Evolutionary conservation across 2,888 invertebrate genomes (phyloP), one percentile per base, ranked within the genome.

Genomic region (Calameuta pallipes): DNA sequence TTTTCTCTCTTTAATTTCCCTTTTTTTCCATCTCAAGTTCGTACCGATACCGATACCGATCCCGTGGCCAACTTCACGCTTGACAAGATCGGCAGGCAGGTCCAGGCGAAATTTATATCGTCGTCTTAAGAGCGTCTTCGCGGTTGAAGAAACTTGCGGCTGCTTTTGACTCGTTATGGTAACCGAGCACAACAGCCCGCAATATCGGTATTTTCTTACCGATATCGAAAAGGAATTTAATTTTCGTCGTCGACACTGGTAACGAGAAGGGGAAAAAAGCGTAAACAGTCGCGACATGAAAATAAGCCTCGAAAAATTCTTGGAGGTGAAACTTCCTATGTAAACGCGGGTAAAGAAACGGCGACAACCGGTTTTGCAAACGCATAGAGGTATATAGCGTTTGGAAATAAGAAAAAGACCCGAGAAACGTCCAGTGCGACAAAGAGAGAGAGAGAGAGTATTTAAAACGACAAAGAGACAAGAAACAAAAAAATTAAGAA

Each of bases 321-420:
- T 71, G 75, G 78, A 75, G 79, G 83, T 79, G 80, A 86, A 83
- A 83, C 84, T 86, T 86, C 81, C 80, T 83, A 78, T 81, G 34
- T 34, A 34, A 81, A 80, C 80, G 81, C 83, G 82, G 82, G 30
- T 73, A 74, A 73, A 31, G 33, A 74, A 73, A 36, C 71, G 76
- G 73, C 75, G 69, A 76, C 78, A 87, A 87, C 87, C 87, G 87
- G 87, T 87, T 87, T 78, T 78, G 73, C 69, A 1, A 23, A 23
- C 33, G 71, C 33, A 33, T 23, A 34, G 6, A 56, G 56, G 56
- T 56, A 56, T 56, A 56, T 23, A 23, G 56, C 23, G 56, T 15
- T 56, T 2, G 23, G 23, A 15, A 23, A 56, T 0, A 23, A 56
- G 9, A 56, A 56, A 56, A 56, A 56, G 56, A 56, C 2, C 56